Base-by-base conservation (phyloP, 2,888 invertebrate species). In the Polydrusus pterygomalis region DNA sequence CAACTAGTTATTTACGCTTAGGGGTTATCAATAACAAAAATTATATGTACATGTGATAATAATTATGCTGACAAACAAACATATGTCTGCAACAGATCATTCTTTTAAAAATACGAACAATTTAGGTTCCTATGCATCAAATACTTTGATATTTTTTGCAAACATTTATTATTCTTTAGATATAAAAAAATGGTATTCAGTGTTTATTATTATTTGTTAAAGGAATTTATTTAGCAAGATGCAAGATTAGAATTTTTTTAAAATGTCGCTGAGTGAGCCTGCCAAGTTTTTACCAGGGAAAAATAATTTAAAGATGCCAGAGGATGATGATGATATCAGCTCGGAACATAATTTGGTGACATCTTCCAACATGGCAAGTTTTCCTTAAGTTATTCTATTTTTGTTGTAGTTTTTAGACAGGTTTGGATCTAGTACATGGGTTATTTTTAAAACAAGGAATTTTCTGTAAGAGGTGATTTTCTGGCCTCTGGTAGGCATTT, bases 311-410 rank as follows among this genome's bases (percentile, higher is more conserved):
- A 73, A 70, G 30, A 71, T 51, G 25, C 70, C 78, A 68, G 77
- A 79, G 51, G 63, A 54, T 30, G 71, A 79, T 30, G 71, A 79
- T n/a, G 70, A 75, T 18, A 25, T 43, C 58, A 64, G 68, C 56
- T 62, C 63, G 13, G 68, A 64, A 63, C 68, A 68, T 20, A 75
- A 75, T 47, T 72, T 74, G 20, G 71, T 73, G 20, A 74, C 78
- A 49, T 79, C 79, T 17, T 74, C 78, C 60, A 78, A 71, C 67
- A 15, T 78, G 78, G 80, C 79, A 77, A 75, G 73, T 76, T 54
- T 20, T 54, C n/a, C n/a, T 30, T n/a, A 7, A 13, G 2, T 13
- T 25, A 11, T 25, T 10, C 11, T 25, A 5, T 1, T 54, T n/a
- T 54, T 49, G 49, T 34, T 9, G 8, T 34, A 34, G 34, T 34